Evolutionary conservation across 1,140 invertebrate genomes (phyloP).

Genomic region (Harlomillsia oculata): DNA sequence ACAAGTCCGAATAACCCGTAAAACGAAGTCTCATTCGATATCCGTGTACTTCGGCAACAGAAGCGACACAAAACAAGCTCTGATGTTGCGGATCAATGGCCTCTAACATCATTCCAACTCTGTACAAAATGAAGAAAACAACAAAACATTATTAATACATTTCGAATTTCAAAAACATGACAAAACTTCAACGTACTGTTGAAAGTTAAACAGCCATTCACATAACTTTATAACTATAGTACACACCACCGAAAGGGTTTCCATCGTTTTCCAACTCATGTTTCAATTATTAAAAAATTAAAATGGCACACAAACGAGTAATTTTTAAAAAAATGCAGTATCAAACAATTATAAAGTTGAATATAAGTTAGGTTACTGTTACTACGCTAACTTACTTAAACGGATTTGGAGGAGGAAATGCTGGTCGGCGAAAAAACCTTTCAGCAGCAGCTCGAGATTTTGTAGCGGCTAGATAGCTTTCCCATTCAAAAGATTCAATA

Average conservation of each 20-base stretch:
- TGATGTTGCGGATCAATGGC: slow-evolving; percentile 87
- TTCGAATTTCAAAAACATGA: too few species aligned
- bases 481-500: slow-evolving; percentile 54
- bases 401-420: slow-evolving; percentile 54
- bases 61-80: slow-evolving; percentile 75
- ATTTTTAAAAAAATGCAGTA: background rate
- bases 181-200: too few species aligned
- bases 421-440: slow-evolving; percentile 62
- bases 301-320: background rate
- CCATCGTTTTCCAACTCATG: slow-evolving; percentile 12
- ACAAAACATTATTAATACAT: too few species aligned
- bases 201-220: too few species aligned
- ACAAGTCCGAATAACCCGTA: slow-evolving; percentile 78
- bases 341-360: background rate
- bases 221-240: too few species aligned
- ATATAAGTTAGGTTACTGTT: too few species aligned
- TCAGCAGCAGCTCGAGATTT: slow-evolving; percentile 63
- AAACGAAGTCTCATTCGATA: slow-evolving; percentile 80
- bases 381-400: slow-evolving; percentile 54
- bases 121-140: slow-evolving; percentile 40
- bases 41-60: slow-evolving; percentile 68
- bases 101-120: slow-evolving; percentile 81
- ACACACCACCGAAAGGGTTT: too few species aligned
- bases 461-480: slow-evolving; percentile 58
- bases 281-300: background rate